Evolutionary conservation across 2,888 invertebrate genomes (phyloP).

Genomic region (Ophioninae sp.): DNA sequence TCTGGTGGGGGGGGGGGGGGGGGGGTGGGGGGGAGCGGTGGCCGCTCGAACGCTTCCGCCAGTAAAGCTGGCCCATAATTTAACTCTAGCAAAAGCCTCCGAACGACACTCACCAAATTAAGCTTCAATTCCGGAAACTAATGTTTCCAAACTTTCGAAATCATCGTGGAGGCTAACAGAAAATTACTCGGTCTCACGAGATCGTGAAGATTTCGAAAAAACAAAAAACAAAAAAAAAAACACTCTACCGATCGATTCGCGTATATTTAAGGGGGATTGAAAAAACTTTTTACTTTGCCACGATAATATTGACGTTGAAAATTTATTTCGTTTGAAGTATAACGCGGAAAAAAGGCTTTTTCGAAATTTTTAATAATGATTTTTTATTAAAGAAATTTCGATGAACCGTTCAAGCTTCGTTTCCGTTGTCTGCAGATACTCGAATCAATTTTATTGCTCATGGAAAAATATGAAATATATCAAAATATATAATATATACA

Average conservation of each 20-base stretch:
- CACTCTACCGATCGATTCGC: not conserved
- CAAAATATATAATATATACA: too few relatives aligned
- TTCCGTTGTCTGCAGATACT: too few relatives aligned
- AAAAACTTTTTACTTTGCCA: not conserved
- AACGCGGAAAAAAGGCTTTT: not conserved
- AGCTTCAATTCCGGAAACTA: not conserved
- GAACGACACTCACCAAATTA: slow-evolving; percentile 9
- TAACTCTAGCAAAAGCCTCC: not conserved
- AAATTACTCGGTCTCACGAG: too few relatives aligned
- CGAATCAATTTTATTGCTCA: too few relatives aligned
- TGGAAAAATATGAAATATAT: too few relatives aligned
- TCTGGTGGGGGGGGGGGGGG: not conserved
- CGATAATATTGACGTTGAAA: not conserved
- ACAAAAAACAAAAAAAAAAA: not conserved
- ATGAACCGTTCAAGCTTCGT: too few relatives aligned
- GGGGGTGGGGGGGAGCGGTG: not conserved
- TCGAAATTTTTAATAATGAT: not conserved
- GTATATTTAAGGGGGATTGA: not conserved
- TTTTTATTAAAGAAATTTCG: too few relatives aligned
- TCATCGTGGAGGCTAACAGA: not conserved
- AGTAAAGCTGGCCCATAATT: slow-evolving; percentile 7
- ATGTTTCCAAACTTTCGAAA: not conserved
- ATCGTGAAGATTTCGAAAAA: not conserved
- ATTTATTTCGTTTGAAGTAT: not conserved
- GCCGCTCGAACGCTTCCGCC: not conserved